Conservation (phyloP, 2,888 invertebrate species). For the Leptarthrus brevirostris region DNA sequence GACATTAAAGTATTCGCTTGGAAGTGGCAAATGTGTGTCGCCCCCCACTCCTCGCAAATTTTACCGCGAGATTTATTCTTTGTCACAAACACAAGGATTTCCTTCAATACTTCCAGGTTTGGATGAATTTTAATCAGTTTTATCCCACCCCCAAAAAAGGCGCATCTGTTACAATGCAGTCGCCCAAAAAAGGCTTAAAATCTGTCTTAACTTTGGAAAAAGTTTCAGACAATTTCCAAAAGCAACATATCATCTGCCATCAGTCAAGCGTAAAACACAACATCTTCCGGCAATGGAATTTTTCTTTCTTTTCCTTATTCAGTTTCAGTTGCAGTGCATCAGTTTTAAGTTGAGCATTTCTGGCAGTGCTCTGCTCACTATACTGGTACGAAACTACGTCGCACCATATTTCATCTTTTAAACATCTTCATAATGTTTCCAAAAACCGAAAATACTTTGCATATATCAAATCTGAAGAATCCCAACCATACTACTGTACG, state of each 20-base stretch:
- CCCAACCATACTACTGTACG: conserved; percentile 9
- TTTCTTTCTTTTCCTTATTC: conserved; percentile 30
- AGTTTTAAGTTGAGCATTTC: conserved; percentile 22
- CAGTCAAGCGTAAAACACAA: conserved; percentile 50
- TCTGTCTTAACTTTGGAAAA: conserved; percentile 41
- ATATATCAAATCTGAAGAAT: conserved; percentile 48
- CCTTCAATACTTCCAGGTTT: conserved; percentile 1
- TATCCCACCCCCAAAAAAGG: background rate
- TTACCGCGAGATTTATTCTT: too few relatives aligned
- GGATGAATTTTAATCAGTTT: conserved; percentile 35
- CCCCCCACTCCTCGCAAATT: too few relatives aligned
- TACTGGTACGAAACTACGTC: conserved; percentile 35
- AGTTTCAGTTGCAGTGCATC: conserved; percentile 31
- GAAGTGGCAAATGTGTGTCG: too few relatives aligned
- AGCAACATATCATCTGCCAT: conserved; percentile 50
- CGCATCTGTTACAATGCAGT: conserved; percentile 41
- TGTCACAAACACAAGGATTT: too few relatives aligned
- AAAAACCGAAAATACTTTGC: conserved; percentile 50
- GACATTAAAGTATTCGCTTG: too few relatives aligned
- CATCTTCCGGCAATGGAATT: conserved; percentile 45
- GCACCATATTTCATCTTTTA: conserved; percentile 49
- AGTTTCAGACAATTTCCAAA: conserved; percentile 48
- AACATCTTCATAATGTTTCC: conserved; percentile 46
- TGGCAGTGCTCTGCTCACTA: background rate
- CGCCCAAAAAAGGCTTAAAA: conserved; percentile 43